Evolutionary conservation across 2,113 vertebrate genomes (phyloP).

Genomic region (Myocastor coypus): DNA sequence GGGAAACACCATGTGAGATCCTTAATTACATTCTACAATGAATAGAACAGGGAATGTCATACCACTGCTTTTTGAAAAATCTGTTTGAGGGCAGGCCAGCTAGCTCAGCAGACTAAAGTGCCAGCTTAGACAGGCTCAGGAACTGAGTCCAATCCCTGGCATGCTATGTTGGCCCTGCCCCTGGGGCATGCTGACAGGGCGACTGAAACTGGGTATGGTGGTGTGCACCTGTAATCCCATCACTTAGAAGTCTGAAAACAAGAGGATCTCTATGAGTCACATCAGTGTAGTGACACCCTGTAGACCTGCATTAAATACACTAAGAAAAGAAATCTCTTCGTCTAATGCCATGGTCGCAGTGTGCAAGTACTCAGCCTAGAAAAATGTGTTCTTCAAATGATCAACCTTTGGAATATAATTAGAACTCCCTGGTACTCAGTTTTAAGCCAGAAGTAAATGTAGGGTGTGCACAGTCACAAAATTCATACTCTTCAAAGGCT

Average conservation of each 20-base stretch:
- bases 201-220: too few species aligned
- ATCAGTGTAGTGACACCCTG: too few species aligned
- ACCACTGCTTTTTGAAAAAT: not conserved
- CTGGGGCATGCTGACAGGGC: too few species aligned
- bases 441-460: not conserved
- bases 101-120: too few species aligned
- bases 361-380: not conserved
- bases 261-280: too few species aligned
- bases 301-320: too few species aligned
- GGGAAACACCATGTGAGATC: not conserved
- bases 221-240: too few species aligned
- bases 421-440: not conserved
- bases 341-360: not conserved
- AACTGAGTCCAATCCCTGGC: too few species aligned
- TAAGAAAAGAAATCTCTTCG: too few species aligned
- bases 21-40: not conserved
- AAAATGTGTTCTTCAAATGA: conserved; percentile 19
- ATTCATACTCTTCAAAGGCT: not conserved
- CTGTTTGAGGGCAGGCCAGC: not conserved
- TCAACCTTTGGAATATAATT: not conserved
- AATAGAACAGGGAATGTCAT: not conserved
- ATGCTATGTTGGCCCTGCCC: too few species aligned
- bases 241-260: too few species aligned
- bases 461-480: not conserved
- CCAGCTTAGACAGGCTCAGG: too few species aligned